Evolutionary conservation across 2,888 invertebrate species (phyloP), one percentile per base, ranked within the genome.

Genomic region (Thymelicus sylvestris): DNA sequence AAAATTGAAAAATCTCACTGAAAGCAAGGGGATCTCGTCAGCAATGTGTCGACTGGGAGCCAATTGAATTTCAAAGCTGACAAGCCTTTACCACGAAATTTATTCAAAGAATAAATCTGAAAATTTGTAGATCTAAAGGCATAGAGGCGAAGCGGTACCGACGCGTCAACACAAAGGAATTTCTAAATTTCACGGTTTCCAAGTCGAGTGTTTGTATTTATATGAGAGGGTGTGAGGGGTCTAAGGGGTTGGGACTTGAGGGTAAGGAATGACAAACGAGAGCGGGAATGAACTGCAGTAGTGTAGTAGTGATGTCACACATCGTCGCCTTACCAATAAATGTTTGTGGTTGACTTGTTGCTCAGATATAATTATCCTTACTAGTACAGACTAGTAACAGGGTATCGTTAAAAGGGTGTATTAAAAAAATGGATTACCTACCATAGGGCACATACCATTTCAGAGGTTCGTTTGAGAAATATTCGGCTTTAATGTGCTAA

Each of bases 21-120:
- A 87, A 87, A 89, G 85, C 81, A 81, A 80, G 80, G 82, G 83
- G 80, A 86, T 86, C 86, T 91, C 90, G 88, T 91, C 91, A 89
- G 89, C 88, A 88, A 90, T 91, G 91, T 92, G 90, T 90, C 92
- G 89, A 90, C 90, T 86, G 82, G 80, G 83, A 89, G 87, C 91
- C 93, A 93, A 93, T 93, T 93, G 93, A 92, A 93, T 93, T 93
- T 93, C 93, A 93, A 93, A 92, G 92, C 91, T 89, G 87, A 88
- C 90, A 90, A 88, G 83, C 90, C 86, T 88, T 87, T 88, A 93
- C 93, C 92, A 88, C 92, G 86, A 92, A 93, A 91, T 93, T 90
- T 93, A 93, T 93, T 93, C 93, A 92, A 92, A 92, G 93, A 93
- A 93, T 92, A 93, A 93, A 93, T 93, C 93, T 93, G 90, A 93